These are phyloP conservation scores for Urocynchramus pylzowi DNA, from an alignment of 2,113 vertebrate genomes.

Conservation along the genomic window DNA sequence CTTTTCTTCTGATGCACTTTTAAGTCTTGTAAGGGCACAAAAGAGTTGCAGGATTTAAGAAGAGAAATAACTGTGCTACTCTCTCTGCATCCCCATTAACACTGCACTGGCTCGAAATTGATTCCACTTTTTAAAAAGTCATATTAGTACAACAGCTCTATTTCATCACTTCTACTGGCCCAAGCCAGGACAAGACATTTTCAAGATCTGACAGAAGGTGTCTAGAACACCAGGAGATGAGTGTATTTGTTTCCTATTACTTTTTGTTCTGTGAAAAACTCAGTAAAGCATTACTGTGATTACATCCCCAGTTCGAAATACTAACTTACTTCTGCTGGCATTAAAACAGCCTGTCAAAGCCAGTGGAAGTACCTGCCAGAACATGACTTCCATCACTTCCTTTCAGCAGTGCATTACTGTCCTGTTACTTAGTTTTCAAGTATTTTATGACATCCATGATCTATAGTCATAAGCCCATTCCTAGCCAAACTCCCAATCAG, in stretches of 20 bases:
- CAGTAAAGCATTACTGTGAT: background rate
- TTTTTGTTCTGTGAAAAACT: background rate
- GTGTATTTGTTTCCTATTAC: background rate
- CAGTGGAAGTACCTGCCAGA: constrained; percentile 3
- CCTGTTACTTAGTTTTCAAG: constrained; percentile 4
- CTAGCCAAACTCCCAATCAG: background rate
- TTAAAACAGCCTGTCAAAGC: background rate
- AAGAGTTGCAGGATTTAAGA: background rate
- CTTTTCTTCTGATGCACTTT: background rate
- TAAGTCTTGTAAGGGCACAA: background rate
- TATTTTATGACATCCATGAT: background rate
- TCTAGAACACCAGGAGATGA: background rate
- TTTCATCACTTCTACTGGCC: background rate
- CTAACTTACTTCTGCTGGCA: constrained; percentile 7
- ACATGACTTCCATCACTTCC: constrained; percentile 5
- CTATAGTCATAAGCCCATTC: background rate
- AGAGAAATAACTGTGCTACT: background rate
- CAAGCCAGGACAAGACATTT: background rate
- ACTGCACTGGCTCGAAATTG: background rate
- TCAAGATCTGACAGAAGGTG: background rate
- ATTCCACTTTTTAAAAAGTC: background rate
- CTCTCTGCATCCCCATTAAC: background rate
- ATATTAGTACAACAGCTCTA: background rate
- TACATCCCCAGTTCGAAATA: background rate
- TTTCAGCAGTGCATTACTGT: background rate